Conservation (phyloP, 2,888 invertebrate genomes). For the Salticus scenicus region DNA sequence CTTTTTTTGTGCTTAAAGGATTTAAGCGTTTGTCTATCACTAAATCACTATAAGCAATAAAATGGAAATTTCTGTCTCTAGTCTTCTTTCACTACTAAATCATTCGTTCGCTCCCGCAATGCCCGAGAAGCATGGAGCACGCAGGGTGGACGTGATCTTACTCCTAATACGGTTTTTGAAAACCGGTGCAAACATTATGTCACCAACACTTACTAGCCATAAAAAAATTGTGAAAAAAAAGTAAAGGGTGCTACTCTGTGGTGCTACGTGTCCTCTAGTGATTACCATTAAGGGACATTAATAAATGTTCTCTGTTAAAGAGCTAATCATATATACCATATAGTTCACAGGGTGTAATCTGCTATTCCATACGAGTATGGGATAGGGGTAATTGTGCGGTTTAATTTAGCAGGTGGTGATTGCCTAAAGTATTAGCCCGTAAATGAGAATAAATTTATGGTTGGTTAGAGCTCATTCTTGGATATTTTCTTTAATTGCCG, state of each 20-base stretch:
- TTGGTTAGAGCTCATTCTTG: too few relatives aligned
- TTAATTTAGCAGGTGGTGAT: neutral
- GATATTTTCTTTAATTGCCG: too few relatives aligned
- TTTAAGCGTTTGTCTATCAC: too few relatives aligned
- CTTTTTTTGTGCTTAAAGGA: too few relatives aligned
- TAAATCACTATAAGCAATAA: too few relatives aligned
- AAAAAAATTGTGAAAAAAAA: neutral
- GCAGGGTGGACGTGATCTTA: neutral
- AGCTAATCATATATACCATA: neutral
- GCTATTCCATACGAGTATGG: neutral
- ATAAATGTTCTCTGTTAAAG: neutral
- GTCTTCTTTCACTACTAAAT: neutral
- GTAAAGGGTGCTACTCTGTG: too few relatives aligned
- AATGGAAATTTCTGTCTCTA: neutral
- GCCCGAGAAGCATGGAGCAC: too few relatives aligned
- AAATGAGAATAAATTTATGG: neutral
- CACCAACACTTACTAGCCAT: neutral
- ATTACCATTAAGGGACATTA: neutral
- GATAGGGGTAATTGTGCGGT: neutral
- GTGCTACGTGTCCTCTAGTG: neutral
- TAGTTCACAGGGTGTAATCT: neutral
- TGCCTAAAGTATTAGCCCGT: neutral
- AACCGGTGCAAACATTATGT: conserved; percentile 15
- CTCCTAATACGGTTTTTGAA: neutral
- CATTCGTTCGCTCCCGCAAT: neutral